Conservation (phyloP, 2,888 invertebrate genomes). For the Scaptomyza polygonia region DNA sequence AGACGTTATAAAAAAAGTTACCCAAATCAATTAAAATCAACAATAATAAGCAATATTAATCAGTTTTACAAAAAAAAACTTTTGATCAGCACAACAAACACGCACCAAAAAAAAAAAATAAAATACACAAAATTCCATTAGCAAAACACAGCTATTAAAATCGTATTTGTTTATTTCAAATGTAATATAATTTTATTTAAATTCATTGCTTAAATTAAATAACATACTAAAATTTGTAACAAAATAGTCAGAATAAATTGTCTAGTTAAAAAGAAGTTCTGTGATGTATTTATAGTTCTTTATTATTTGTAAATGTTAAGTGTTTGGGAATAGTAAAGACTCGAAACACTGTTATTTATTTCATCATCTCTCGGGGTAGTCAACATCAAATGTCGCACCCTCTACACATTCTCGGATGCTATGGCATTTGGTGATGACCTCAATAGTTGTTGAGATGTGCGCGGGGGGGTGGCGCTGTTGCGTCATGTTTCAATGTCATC, state of each 20-base stretch:
- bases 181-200: neutral
- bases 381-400: constrained; percentile 19
- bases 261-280: neutral
- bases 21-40: neutral
- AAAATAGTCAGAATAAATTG: neutral
- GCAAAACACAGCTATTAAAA: neutral
- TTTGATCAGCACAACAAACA: too few species aligned
- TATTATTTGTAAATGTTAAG: neutral
- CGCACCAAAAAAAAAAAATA: too few species aligned
- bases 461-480: constrained; percentile 46
- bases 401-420: constrained; percentile 8
- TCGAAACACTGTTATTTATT: neutral
- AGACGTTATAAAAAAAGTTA: neutral
- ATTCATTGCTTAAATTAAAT: neutral
- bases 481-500: constrained; percentile 70
- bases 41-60: neutral
- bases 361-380: constrained; percentile 5
- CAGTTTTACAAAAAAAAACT: too few species aligned
- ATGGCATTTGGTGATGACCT: constrained; percentile 50
- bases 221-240: neutral
- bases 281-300: neutral
- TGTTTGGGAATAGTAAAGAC: neutral
- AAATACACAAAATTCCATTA: neutral
- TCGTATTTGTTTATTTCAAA: neutral
- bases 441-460: constrained; percentile 31